Conservation (phyloP, 2,797 vertebrate genomes). For the Stomatorhinus walkeri region DNA sequence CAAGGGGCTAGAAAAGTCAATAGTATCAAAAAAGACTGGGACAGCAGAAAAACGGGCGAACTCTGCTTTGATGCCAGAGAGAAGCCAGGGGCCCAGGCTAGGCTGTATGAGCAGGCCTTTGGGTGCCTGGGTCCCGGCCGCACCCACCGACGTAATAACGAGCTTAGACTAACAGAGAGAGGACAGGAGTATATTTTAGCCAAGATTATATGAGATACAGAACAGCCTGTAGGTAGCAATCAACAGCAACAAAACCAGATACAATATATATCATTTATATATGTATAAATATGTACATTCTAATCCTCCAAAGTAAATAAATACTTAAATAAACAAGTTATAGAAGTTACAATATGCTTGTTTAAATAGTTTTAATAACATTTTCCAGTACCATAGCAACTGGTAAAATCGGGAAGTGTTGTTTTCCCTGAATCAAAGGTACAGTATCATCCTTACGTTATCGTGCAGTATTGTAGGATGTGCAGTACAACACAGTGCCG, state of each 20-base stretch:
- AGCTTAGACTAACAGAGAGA: conserved; percentile 19
- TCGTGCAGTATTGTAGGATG: conserved; percentile 9
- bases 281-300: conserved; percentile 29
- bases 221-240: conserved; percentile 18
- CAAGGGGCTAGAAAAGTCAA: not conserved
- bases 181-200: conserved; percentile 19
- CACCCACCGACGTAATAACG: not conserved
- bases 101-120: not conserved
- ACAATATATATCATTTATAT: conserved; percentile 25
- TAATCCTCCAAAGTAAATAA: conserved; percentile 24
- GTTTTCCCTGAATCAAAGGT: conserved; percentile 4
- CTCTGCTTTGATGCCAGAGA: not conserved
- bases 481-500: conserved; percentile 13
- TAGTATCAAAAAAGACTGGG: not conserved
- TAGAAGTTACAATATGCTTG: conserved; percentile 21
- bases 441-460: not conserved
- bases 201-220: conserved; percentile 18
- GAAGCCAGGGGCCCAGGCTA: not conserved
- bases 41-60: not conserved
- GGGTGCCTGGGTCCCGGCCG: not conserved
- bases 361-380: conserved; percentile 24
- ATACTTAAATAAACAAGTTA: conserved; percentile 22
- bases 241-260: conserved; percentile 17
- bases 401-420: conserved; percentile 15
- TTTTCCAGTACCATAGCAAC: not conserved